These are phyloP conservation scores for Leiothrix lutea DNA, from an alignment of 2,113 vertebrate species.

Conservation along the genomic window DNA sequence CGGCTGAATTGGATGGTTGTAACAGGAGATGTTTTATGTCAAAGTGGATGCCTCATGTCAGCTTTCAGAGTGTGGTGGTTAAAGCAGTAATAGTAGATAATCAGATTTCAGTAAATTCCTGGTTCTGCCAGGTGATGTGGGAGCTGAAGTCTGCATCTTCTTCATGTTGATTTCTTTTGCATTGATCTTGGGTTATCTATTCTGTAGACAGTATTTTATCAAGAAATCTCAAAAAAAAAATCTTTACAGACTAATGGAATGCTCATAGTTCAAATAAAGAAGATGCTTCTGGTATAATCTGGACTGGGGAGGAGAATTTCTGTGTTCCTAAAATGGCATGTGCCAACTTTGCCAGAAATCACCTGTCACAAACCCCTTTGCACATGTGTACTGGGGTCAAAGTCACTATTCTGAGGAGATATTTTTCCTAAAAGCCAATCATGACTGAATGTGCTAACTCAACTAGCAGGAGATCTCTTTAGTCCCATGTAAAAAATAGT, in stretches of 20 bases:
- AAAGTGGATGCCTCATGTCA: not conserved
- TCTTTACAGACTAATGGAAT: not conserved
- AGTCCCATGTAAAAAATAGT: not conserved
- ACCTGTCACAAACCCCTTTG: not conserved
- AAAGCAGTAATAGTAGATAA: not conserved
- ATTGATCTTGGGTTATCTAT: not conserved
- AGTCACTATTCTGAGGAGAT: not conserved
- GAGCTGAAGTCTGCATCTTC: not conserved
- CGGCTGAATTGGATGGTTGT: accelerated
- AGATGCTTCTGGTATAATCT: not conserved
- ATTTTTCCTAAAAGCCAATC: not conserved
- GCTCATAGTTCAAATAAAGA: not conserved
- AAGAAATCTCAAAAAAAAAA: not conserved
- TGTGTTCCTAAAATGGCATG: not conserved
- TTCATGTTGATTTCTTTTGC: not conserved
- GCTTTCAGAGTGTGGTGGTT: not conserved
- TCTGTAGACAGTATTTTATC: not conserved
- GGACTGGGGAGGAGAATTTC: not conserved
- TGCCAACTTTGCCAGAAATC: not conserved
- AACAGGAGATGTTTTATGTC: not conserved
- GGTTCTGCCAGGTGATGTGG: not conserved
- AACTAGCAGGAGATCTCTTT: not conserved
- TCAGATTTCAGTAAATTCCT: not conserved
- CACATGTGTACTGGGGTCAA: not conserved
- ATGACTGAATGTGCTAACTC: not conserved